Conservation (phyloP, 2,797 vertebrate genomes). For the Vespertilio murinus region DNA sequence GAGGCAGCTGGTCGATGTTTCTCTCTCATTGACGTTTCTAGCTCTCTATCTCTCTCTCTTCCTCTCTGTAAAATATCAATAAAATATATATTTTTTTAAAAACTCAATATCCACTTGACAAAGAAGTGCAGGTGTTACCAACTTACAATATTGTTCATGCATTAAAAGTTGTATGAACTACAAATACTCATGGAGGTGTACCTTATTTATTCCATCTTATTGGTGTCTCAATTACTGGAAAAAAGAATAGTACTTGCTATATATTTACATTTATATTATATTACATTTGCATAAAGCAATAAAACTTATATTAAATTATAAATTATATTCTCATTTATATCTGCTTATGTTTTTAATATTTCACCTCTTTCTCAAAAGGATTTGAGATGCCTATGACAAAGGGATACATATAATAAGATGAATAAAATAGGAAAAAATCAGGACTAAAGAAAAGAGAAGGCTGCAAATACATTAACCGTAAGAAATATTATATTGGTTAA, state of each 20-base stretch:
- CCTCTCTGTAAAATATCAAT: too few species aligned
- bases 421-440: constrained; percentile 40
- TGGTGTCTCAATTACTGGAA: not conserved
- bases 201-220: not conserved
- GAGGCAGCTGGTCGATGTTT: too few species aligned
- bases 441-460: constrained; percentile 4
- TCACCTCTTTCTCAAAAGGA: constrained; percentile 12
- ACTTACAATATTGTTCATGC: not conserved
- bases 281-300: not conserved
- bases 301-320: not conserved
- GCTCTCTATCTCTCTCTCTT: too few species aligned
- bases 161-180: not conserved
- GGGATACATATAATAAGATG: not conserved
- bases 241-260: not conserved
- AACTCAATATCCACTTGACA: not conserved
- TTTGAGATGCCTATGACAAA: not conserved
- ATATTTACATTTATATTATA: not conserved
- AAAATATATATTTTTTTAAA: too few species aligned
- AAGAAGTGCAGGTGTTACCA: not conserved
- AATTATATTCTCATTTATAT: not conserved
- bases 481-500: not conserved
- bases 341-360: not conserved
- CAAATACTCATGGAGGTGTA: not conserved
- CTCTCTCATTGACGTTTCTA: too few species aligned
- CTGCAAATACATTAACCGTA: not conserved